Percentiles rank a stretch among this genome's conserved stretches.
Evolutionary conservation across 2,113 vertebrate genomes (phyloP).

Genomic region (Amphilophus citrinellus): DNA sequence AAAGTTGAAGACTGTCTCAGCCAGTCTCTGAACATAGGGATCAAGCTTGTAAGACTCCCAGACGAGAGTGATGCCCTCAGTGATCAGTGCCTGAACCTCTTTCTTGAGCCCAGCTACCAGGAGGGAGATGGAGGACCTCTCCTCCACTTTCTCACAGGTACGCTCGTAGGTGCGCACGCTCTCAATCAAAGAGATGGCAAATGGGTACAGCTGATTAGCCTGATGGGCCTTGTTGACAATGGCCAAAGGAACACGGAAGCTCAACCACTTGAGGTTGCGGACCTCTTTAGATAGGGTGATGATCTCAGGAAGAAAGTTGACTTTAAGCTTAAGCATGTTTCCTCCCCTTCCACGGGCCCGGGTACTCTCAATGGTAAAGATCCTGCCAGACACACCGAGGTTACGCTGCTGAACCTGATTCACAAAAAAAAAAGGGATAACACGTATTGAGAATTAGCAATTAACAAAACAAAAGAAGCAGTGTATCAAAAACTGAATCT

Average conservation of each 20-base stretch:
- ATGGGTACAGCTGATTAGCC: slow-evolving; percentile 97
- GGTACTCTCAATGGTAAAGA: slow-evolving; percentile 96
- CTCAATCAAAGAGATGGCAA: slow-evolving; percentile 98
- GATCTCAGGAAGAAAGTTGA: slow-evolving; percentile 98
- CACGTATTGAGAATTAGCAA: neutral
- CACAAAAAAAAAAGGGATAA: neutral
- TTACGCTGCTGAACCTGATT: slow-evolving; percentile 91
- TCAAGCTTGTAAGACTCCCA: slow-evolving; percentile 99
- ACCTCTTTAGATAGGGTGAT: slow-evolving; percentile 98
- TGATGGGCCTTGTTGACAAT: slow-evolving; percentile 99
- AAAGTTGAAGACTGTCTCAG: slow-evolving; percentile 98
- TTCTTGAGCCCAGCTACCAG: slow-evolving; percentile 96
- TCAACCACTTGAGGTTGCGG: slow-evolving; percentile 98
- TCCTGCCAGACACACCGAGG: slow-evolving; percentile 95
- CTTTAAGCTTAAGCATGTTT: slow-evolving; percentile 95
- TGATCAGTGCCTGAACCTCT: slow-evolving; percentile 95
- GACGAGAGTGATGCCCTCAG: slow-evolving; percentile 94
- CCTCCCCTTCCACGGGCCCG: slow-evolving; percentile 92
- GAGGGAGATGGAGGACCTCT: slow-evolving; percentile 91
- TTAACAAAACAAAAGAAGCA: neutral
- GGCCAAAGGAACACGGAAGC: slow-evolving; percentile 95
- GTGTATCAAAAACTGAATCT: neutral
- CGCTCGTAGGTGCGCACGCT: slow-evolving; percentile 97
- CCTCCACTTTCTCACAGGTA: slow-evolving; percentile 98
- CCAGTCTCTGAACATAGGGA: slow-evolving; percentile 95